Percentiles rank a stretch among this genome's conserved stretches.
phyloP scores from a whole-genome alignment of 2,113 vertebrate species.

The Cairina moschata region DNA sequence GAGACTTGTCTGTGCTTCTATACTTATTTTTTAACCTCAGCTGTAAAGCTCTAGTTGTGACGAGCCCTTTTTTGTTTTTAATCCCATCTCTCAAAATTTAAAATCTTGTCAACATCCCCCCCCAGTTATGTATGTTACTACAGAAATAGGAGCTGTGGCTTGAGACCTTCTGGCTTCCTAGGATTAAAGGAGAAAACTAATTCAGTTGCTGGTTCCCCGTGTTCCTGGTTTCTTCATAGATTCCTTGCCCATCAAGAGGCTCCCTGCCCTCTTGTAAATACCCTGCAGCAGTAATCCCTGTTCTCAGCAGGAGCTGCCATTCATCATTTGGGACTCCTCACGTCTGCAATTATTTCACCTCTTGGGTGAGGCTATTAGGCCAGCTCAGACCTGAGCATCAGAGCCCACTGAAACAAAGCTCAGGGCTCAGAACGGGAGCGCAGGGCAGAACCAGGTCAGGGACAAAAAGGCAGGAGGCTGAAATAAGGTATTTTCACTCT shows the following conservation, averaged over 20 bases:
- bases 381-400: conserved; percentile 20
- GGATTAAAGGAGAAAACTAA: conserved; percentile 26
- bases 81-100: conserved; percentile 25
- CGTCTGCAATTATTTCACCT: background rate
- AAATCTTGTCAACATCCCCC: background rate
- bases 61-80: background rate
- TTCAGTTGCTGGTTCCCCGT: background rate
- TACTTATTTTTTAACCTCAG: conserved; percentile 57
- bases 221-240: background rate
- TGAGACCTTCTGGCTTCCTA: conserved; percentile 25
- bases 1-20: background rate
- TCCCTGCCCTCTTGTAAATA: conserved; percentile 21
- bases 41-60: background rate
- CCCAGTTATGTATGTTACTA: background rate
- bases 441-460: conserved; percentile 11
- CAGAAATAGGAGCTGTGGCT: background rate
- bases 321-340: conserved; percentile 26
- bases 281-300: conserved; percentile 36
- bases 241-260: background rate
- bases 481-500: background rate
- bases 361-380: conserved; percentile 29
- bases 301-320: conserved; percentile 53
- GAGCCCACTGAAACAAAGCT: background rate
- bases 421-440: background rate
- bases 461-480: background rate